Percentiles rank a stretch among this genome's conserved stretches.
Conservation (phyloP, 2,113 vertebrate genomes). For the Crotalus tigris region DNA sequence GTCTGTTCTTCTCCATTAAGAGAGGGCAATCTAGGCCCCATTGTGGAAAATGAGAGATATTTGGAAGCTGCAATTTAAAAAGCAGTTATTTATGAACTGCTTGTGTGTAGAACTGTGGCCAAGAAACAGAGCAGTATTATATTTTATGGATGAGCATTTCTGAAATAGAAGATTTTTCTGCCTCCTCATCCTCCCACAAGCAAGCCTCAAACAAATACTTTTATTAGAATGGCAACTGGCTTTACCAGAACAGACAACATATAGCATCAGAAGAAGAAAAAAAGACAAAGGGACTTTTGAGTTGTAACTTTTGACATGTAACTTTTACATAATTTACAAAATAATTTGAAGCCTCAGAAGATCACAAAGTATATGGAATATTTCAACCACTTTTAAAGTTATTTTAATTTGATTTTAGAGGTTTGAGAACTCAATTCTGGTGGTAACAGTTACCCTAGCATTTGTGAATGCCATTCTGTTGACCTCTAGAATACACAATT, state of each 20-base stretch:
- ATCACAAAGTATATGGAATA: neutral
- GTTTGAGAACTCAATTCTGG: neutral
- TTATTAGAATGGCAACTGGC: neutral
- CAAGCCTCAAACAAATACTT: neutral
- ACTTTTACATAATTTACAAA: neutral
- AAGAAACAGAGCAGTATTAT: neutral
- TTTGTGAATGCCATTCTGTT: neutral
- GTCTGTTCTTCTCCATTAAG: neutral
- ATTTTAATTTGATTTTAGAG: neutral
- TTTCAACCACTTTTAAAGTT: neutral
- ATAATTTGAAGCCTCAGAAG: neutral
- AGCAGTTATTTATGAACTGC: slow-evolving; percentile 11
- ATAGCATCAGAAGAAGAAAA: neutral
- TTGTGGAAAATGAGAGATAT: slow-evolving; percentile 15
- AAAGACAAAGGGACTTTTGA: neutral
- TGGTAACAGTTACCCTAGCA: neutral
- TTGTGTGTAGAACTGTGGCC: neutral
- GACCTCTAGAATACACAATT: neutral
- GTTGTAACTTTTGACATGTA: neutral
- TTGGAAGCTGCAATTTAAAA: neutral
- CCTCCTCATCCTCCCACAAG: neutral
- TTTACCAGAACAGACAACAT: neutral
- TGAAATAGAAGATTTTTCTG: neutral
- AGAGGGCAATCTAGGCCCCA: slow-evolving; percentile 5
- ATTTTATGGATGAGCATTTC: neutral